phyloP scores from a whole-genome alignment of 2,888 invertebrate species.

The Nomada flava region DNA sequence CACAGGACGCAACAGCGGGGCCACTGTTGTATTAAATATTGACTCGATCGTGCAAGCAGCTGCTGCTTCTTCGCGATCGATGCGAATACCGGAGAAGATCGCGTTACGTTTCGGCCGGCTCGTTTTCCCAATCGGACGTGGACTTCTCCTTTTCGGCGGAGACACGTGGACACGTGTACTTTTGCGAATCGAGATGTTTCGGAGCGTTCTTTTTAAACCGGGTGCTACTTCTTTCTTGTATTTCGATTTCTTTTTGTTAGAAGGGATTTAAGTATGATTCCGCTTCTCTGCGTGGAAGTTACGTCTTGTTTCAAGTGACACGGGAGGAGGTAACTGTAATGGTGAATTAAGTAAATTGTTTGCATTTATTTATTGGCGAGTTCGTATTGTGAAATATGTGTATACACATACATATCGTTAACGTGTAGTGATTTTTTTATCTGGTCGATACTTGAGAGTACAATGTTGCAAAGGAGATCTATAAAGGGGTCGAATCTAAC shows the following conservation, averaged over 20 bases:
- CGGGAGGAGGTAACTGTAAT: too few species aligned
- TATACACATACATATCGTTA: not conserved
- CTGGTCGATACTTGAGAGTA: conserved; percentile 12
- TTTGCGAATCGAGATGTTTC: conserved; percentile 1
- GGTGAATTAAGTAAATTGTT: too few species aligned
- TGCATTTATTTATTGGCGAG: too few species aligned
- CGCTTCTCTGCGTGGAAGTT: too few species aligned
- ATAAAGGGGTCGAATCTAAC: conserved; percentile 52
- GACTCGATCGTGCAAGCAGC: conserved; percentile 76
- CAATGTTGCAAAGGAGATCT: conserved; percentile 5
- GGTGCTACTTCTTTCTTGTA: not conserved
- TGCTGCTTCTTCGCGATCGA: conserved; percentile 76
- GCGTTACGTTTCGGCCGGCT: conserved; percentile 62
- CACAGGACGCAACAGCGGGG: conserved; percentile 71
- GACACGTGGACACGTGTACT: not conserved
- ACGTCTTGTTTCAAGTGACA: too few species aligned
- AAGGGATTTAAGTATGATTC: too few species aligned
- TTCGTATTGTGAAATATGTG: not conserved
- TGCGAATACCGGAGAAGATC: conserved; percentile 42
- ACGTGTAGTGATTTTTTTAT: conserved; percentile 16
- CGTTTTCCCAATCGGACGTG: conserved; percentile 47
- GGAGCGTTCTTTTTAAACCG: not conserved
- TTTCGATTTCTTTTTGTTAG: not conserved
- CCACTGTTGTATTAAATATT: conserved; percentile 78
- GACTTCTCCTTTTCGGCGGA: conserved; percentile 29